phyloP scores from a whole-genome alignment of 2,113 vertebrate species.

The Phycodurus eques region DNA sequence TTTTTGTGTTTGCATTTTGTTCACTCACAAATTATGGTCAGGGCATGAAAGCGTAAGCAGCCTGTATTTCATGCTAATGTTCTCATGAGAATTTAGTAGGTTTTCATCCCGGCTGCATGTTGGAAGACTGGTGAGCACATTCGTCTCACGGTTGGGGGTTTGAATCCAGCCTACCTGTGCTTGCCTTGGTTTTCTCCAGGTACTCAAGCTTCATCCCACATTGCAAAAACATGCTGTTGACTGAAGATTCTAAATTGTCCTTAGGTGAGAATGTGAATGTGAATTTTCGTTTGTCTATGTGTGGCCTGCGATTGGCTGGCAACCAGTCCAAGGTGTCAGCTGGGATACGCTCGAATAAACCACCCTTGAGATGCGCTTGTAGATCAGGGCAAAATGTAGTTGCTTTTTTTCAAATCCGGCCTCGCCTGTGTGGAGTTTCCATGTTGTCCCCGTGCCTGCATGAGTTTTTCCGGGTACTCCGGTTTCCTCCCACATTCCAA shows the following conservation, averaged over 20 bases:
- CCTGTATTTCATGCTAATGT: background rate
- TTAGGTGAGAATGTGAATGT: background rate
- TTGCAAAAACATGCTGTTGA: background rate
- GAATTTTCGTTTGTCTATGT: background rate
- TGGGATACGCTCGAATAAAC: too few relatives aligned
- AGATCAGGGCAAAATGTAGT: background rate
- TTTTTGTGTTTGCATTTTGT: background rate
- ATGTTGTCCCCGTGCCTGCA: too few relatives aligned
- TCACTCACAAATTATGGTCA: constrained; percentile 2
- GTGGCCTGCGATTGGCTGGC: background rate
- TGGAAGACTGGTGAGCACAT: background rate
- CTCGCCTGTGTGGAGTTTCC: too few relatives aligned
- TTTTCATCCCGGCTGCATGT: too few relatives aligned
- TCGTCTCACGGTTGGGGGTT: background rate
- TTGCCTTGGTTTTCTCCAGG: background rate
- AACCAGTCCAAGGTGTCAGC: background rate
- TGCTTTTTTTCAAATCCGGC: too few relatives aligned
- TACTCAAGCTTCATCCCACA: background rate
- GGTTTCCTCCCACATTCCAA: too few relatives aligned
- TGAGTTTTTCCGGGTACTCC: too few relatives aligned
- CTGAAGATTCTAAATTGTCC: background rate
- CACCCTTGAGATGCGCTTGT: too few relatives aligned
- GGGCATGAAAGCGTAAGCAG: background rate
- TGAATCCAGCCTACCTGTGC: background rate
- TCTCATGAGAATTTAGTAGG: background rate